Evolutionary conservation across 2,888 invertebrate genomes (phyloP), one percentile per base, ranked within the genome.

Genomic region (Myopa tessellatipennis): DNA sequence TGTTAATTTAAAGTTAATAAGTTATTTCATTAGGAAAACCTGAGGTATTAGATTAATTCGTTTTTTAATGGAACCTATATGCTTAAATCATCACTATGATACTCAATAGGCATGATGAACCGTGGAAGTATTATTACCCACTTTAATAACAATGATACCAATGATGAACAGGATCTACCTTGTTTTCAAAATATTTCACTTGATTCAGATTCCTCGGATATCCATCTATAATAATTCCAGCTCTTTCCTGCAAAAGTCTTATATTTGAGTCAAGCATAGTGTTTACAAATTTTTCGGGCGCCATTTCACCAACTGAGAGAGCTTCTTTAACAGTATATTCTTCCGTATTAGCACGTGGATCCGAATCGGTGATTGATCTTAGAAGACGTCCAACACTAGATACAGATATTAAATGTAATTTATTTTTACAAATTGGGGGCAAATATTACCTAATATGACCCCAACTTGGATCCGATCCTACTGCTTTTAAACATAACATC

Each of bases 181-280:
- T 96, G 77, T 91, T 93, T 89, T 99, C 96, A 88, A 98, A 99
- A 85, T 93, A 92, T 74, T 93, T 92, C 82, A 96, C 94, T 90
- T 99, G 98, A 71, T 93, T 93, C 87, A 97, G 90, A 85, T 98
- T 97, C 77, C 98, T 91, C 0, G 99, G 99, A 88, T 95, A 99
- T 0, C 98, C 98, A 85, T 98, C 98, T 76, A 99, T 92, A 77
- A 99, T 92, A 78, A 98, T 93, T 4, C 98, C 98, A 78, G 91
- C 91, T 36, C 92, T 92, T 8, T 92, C 92, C 60, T 90, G 90
- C 79, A 93, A 90, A 61, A 92, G 92, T 0, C 85, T 86, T 81
- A 95, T 91, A 45, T 95, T 93, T 2, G 90, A 91, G 78, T 95
- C 93, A 71, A 98, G 91, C 65, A 97, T 90, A 80, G 92, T 92